These are phyloP conservation scores for Rhineura floridana DNA, from an alignment of 2,113 vertebrate genomes.

Conservation along the genomic window DNA sequence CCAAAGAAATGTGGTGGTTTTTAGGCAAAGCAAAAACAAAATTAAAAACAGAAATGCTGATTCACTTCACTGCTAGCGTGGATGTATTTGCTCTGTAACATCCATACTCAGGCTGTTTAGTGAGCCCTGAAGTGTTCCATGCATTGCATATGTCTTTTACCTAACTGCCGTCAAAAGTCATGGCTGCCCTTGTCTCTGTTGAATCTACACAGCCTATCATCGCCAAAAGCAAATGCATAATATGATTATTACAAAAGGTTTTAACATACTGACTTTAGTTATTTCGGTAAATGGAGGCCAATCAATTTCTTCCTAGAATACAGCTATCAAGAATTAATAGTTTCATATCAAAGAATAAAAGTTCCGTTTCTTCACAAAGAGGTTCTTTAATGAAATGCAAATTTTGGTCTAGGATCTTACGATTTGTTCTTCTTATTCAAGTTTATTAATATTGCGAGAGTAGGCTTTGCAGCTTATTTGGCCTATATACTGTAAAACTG, in stretches of 20 bases:
- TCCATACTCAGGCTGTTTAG: not conserved
- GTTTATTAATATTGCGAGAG: slow-evolving; percentile 50
- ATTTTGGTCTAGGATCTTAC: slow-evolving; percentile 25
- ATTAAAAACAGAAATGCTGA: not conserved
- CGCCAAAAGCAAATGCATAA: not conserved
- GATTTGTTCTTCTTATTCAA: slow-evolving; percentile 32
- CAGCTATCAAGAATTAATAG: slow-evolving; percentile 3
- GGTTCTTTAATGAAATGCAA: slow-evolving; percentile 24
- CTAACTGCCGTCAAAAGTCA: not conserved
- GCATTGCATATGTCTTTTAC: not conserved
- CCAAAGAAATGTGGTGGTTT: not conserved
- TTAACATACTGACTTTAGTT: slow-evolving; percentile 29
- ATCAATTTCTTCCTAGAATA: slow-evolving; percentile 17
- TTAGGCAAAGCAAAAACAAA: not conserved
- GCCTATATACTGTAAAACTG: slow-evolving; percentile 39
- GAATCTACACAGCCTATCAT: not conserved
- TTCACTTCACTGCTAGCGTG: not conserved
- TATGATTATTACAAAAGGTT: slow-evolving; percentile 6
- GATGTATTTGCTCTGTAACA: not conserved
- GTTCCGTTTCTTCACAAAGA: not conserved
- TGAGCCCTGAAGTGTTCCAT: not conserved
- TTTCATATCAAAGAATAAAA: slow-evolving; percentile 37
- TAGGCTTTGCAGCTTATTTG: slow-evolving; percentile 43
- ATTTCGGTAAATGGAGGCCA: slow-evolving; percentile 6
- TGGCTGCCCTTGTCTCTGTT: not conserved